Evolutionary conservation across 2,797 vertebrate species (phyloP).

Genomic region (Tenualosa ilisha): DNA sequence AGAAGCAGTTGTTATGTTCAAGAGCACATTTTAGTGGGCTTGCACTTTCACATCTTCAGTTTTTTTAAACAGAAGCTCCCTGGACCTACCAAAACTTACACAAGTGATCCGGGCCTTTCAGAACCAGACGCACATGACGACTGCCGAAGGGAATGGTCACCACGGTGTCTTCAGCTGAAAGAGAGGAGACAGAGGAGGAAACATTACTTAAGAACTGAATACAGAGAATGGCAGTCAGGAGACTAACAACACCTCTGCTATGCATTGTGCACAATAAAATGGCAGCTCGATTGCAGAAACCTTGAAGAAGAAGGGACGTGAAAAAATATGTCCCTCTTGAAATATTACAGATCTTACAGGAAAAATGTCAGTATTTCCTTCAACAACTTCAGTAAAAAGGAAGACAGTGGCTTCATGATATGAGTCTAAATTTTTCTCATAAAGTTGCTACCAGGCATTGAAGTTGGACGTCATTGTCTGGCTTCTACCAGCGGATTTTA

Average conservation of each 20-base stretch:
- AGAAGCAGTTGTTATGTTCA: too few relatives aligned
- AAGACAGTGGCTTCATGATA: background rate
- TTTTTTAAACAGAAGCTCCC: conserved; percentile 71
- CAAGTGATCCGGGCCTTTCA: conserved; percentile 96
- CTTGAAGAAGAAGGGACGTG: background rate
- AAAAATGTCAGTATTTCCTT: too few relatives aligned
- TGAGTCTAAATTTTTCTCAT: background rate
- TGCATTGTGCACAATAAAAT: background rate
- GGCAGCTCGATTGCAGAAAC: background rate
- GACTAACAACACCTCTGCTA: background rate
- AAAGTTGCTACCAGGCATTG: background rate
- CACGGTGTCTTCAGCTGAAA: conserved; percentile 85
- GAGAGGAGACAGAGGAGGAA: conserved; percentile 1
- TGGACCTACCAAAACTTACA: conserved; percentile 91
- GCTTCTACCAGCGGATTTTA: background rate
- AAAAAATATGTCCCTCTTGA: background rate
- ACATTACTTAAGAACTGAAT: background rate
- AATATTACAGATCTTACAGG: background rate
- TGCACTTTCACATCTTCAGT: conserved; percentile 36
- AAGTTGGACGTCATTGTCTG: background rate
- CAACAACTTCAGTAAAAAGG: too few relatives aligned
- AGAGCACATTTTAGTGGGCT: too few relatives aligned
- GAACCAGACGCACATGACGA: conserved; percentile 86
- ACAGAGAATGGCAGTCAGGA: background rate
- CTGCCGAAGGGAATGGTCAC: conserved; percentile 90